A percentile compares a stretch with the other conserved stretches of the same genome.
These are phyloP conservation scores for Metallyticus violacea DNA, from an alignment of 2,888 invertebrate species.

Conservation along the genomic window DNA sequence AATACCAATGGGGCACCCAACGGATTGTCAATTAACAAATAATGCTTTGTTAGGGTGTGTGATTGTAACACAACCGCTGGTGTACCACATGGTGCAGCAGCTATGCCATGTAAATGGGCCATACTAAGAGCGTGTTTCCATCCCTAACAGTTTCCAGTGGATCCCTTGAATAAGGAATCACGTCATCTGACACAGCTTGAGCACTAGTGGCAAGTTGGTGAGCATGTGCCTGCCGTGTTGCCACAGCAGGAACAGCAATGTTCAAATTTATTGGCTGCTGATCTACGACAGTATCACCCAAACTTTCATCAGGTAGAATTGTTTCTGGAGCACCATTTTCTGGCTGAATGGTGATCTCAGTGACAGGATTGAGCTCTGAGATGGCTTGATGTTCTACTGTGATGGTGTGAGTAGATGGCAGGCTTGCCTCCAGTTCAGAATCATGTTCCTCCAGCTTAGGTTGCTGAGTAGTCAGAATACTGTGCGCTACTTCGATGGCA, in stretches of 20 bases:
- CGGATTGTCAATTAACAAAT: not conserved
- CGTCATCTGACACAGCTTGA: slow-evolving; percentile 37
- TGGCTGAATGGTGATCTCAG: slow-evolving; percentile 29
- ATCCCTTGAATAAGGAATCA: slow-evolving; percentile 40
- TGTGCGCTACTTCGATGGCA: not conserved
- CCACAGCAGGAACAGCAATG: slow-evolving; percentile 32
- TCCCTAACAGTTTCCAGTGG: slow-evolving; percentile 47
- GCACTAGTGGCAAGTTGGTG: slow-evolving; percentile 33
- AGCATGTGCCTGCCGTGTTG: slow-evolving; percentile 23
- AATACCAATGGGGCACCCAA: not conserved
- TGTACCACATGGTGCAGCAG: not conserved
- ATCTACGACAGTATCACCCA: slow-evolving; percentile 29
- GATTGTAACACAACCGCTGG: slow-evolving; percentile 6
- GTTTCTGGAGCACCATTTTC: slow-evolving; percentile 22
- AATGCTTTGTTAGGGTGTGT: not conserved
- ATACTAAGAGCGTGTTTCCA: slow-evolving; percentile 49
- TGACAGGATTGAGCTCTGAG: slow-evolving; percentile 23
- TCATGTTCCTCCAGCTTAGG: slow-evolving; percentile 25
- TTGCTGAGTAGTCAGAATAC: not conserved
- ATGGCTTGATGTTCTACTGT: slow-evolving; percentile 21
- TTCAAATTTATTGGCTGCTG: slow-evolving; percentile 37
- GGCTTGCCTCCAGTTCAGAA: slow-evolving; percentile 7
- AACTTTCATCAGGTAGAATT: slow-evolving; percentile 36
- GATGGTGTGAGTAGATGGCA: slow-evolving; percentile 5
- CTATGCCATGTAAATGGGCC: slow-evolving; percentile 42